Base-by-base conservation (phyloP, 2,797 vertebrate species). In the Cyclura pinguis region DNA sequence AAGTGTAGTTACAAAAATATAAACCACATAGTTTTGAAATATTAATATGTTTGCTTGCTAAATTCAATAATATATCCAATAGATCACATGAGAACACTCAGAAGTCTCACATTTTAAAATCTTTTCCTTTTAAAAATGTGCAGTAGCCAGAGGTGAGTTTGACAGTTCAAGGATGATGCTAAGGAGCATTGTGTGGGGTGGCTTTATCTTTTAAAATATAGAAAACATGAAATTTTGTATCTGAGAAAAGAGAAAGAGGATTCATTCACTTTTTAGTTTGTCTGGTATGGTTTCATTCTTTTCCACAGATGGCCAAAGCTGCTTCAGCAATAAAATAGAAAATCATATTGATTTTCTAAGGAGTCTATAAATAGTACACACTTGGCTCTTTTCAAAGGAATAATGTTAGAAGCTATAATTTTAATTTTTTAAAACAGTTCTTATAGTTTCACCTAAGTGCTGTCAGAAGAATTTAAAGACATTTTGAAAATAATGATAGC, bases 21-120 rank as follows among this genome's bases (percentile, higher is more conserved):
- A 94, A 89, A 95, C 95, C 95, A 7, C 94, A 91, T 90, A 88
- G 87, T 95, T 95, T 95, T 95, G 93, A 93, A 93, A 95, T 91
- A 95, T 55, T 18, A 18, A 93, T 94, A 94, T 96, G 94, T 93
- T 93, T 62, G 83, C 91, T 80, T 90, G 91, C 86, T 93, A 83
- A 89, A 32, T 69, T 69, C 9, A 29, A 69, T 62, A 62, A 62
- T 22, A 92, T 6, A 92, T 87, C 88, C 85, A 88, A 88, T 85
- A 90, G 67, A 80, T 89, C 73, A 80, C 85, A 93, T 91, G 89
- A 92, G 42, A 69, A 69, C 20, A 69, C 67, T 2, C 27, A 69
- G 67, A 27, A 69, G 67, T 29, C 35, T 38, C 35, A 18, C 35
- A 18, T 76, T 22, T 38, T 38, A 93, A 86, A 57, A 50, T 2